Base-by-base conservation (phyloP, 2,888 invertebrate genomes). In the Hydraecia micacea region DNA sequence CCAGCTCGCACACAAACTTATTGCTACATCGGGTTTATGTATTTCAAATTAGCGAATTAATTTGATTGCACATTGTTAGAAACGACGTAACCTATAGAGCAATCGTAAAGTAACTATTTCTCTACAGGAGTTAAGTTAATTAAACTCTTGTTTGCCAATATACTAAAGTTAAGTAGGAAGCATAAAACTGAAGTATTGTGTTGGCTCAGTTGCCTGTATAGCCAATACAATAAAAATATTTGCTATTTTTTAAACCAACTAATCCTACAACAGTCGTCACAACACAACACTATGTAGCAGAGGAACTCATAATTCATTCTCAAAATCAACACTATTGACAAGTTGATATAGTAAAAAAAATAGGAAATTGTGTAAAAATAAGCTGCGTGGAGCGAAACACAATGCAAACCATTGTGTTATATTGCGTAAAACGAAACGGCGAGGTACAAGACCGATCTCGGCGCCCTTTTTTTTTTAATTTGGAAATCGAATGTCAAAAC, bases 271-370 rank as follows among this genome's bases (percentile, higher is more conserved):
- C 89, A 91, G 85, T 85, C 90, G 92, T 94, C 94, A 94, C 92
- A 95, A 95, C 92, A 95, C 73, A 69, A 80, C 80, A 80, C 89
- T 91, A 87, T 90, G 65, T 88, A 80, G 85, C 90, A 89, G 92
- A 94, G 93, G 92, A 95, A 94, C 93, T 93, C 92, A 94, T 95
- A 94, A 94, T 94, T 96, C 95, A 95, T 93, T 93, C 91, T 89
- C 87, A 93, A 94, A 94, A 93, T 95, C 94, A 95, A 95, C 94
- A 95, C 92, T 85, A 93, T 90, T 92, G 92, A 93, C 93, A 92
- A 89, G 91, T 86, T 89, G 87, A 91, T 93, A 93, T 92, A 91
- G 91, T 58, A 92, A 92, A 94, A 81, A 93, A 91, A 92, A 88
- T 92, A 92, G 94, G 92, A 94, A 94, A 95, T 91, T 91, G 91